Evolutionary conservation across 2,888 invertebrate genomes (phyloP), one percentile per base, ranked within the genome.

Genomic region (Caradrina kadenii): DNA sequence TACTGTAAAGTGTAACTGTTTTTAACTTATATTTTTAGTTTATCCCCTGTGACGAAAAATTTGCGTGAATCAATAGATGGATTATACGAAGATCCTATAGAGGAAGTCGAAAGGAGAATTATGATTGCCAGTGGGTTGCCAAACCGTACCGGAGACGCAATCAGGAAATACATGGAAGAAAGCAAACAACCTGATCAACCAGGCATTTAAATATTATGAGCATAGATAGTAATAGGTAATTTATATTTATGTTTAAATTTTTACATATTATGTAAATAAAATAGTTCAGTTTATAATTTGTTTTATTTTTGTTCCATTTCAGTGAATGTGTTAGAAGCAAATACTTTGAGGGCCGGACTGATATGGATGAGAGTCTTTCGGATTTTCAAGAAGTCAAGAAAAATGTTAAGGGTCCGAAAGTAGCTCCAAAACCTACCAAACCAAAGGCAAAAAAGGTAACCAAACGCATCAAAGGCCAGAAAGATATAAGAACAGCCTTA

Each of bases 351-450:
- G 71, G 70, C 52, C 87, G 66, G 35, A 67, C 74, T 90, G 91
- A 73, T 86, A 93, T 93, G 93, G 96, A 96, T 82, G 95, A 94
- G 31, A 96, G 95, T 81, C 86, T 93, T 52, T 86, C 89, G 8
- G 94, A 94, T 65, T 95, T 95, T 82, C 86, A 93, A 79, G 92
- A 93, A 72, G 89, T 90, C 63, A 95, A 93, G 80, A 87, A 87
- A 73, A 86, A 65, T 67, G 82, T 70, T 54, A 82, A 84, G 70
- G 92, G 89, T 8, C 91, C 93, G 1, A 93, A 93, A 81, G 87
- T 76, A 11, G 55, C 65, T 26, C 70, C 82, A 45, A 90, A 89
- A 63, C 56, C 73, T 59, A 61, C 71, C 31, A 76, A 79, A 66
- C 83, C 79, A 7, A 90, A 89, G 75, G 60, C 79, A 21, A 93